A percentile compares a stretch with the other conserved stretches of the same genome.
Evolutionary conservation across 2,888 invertebrate genomes (phyloP).

Genomic region (Lasioglossum villosulum): DNA sequence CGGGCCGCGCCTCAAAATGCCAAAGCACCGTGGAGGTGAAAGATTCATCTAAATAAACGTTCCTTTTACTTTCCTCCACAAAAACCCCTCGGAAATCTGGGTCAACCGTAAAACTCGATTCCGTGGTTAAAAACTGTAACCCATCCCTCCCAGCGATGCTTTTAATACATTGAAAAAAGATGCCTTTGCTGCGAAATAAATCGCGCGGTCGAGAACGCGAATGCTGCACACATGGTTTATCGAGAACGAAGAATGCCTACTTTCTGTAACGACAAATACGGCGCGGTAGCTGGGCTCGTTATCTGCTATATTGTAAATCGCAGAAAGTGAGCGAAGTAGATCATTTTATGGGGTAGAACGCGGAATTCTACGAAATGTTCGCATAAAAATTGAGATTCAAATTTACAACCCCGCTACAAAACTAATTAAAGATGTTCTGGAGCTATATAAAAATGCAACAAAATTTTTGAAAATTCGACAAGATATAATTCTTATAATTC

Average conservation of each 20-base stretch:
- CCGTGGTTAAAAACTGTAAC: constrained; percentile 52
- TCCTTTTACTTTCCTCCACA: constrained; percentile 59
- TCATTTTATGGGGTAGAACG: background rate
- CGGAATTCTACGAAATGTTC: background rate
- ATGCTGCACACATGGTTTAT: background rate
- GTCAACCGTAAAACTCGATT: constrained; percentile 57
- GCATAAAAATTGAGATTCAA: background rate
- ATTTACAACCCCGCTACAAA: too few species aligned
- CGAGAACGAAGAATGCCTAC: background rate
- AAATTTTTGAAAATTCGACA: too few species aligned
- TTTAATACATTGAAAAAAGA: constrained; percentile 19
- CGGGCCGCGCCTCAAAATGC: constrained; percentile 37
- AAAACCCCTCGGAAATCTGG: constrained; percentile 49
- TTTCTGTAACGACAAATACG: background rate
- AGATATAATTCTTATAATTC: too few species aligned
- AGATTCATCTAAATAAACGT: constrained; percentile 55
- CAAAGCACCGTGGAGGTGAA: constrained; percentile 52
- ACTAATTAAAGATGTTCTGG: too few species aligned
- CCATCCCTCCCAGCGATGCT: constrained; percentile 4
- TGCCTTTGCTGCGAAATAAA: background rate
- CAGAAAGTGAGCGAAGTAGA: background rate
- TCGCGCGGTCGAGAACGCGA: background rate
- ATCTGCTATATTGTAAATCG: background rate
- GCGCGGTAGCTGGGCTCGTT: background rate
- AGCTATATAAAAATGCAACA: too few species aligned